These are phyloP conservation scores for Pogonocherus hispidulus DNA, from an alignment of 2,888 invertebrate species.

Conservation along the genomic window DNA sequence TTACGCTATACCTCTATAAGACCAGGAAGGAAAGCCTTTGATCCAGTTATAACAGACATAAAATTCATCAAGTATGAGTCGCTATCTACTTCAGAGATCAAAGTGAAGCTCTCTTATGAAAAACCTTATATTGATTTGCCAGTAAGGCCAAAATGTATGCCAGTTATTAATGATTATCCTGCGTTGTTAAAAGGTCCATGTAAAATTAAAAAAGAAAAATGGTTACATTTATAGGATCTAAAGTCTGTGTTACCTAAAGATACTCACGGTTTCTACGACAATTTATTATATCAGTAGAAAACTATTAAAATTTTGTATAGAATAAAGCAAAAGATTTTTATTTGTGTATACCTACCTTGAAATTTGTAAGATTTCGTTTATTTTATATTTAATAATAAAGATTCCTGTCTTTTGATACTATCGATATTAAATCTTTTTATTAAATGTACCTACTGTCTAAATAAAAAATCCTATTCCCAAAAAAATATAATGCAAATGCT, in stretches of 20 bases:
- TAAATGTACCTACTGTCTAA: too few relatives aligned
- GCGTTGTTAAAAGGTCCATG: conserved; percentile 3
- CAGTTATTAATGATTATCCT: conserved; percentile 13
- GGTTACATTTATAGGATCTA: conserved; percentile 26
- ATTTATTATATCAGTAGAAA: conserved; percentile 10
- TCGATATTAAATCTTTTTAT: too few relatives aligned
- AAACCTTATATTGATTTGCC: conserved; percentile 9
- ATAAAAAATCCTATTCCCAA: too few relatives aligned
- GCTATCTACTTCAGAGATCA: conserved; percentile 1
- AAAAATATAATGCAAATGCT: too few relatives aligned
- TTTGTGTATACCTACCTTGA: too few relatives aligned
- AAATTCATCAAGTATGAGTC: conserved; percentile 22
- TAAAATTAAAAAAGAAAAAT: conserved; percentile 29
- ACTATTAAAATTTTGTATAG: conserved; percentile 4
- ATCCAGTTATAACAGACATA: conserved; percentile 25
- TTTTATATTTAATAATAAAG: too few relatives aligned
- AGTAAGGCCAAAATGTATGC: conserved; percentile 7
- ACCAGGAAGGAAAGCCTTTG: conserved; percentile 19
- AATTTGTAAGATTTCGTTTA: too few relatives aligned
- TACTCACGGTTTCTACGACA: conserved; percentile 24
- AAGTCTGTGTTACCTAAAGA: conserved; percentile 33
- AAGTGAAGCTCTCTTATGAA: conserved; percentile 14
- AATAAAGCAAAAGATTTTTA: too few relatives aligned
- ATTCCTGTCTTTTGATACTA: too few relatives aligned
- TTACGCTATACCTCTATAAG: conserved; percentile 14